phyloP scores from a whole-genome alignment of 2,888 invertebrate species.

The Zhuqinia jingwanae region DNA sequence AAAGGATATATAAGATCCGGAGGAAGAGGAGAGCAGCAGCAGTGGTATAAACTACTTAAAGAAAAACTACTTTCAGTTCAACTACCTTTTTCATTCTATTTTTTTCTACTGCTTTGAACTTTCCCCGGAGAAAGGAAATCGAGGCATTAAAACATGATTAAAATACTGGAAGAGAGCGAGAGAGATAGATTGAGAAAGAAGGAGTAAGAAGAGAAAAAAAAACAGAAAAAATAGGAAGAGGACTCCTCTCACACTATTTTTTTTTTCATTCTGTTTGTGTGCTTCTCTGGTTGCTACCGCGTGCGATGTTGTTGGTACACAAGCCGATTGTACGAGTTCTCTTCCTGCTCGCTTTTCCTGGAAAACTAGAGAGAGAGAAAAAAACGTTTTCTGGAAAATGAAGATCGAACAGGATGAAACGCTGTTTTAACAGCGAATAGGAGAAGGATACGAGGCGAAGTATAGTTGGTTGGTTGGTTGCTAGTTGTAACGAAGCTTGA shows the following conservation, averaged over 20 bases:
- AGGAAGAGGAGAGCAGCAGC: too few species aligned
- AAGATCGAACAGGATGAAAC: slow-evolving; percentile 7
- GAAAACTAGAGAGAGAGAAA: too few species aligned
- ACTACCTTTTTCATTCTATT: neutral
- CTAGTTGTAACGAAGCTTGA: too few species aligned
- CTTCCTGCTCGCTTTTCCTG: slow-evolving; percentile 1
- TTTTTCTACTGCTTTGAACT: slow-evolving; percentile 24
- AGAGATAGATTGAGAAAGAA: neutral
- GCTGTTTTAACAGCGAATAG: neutral
- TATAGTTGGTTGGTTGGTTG: too few species aligned
- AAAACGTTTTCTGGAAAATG: neutral
- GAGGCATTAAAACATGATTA: slow-evolving; percentile 21
- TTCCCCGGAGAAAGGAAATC: slow-evolving; percentile 33
- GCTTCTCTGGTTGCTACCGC: slow-evolving; percentile 1
- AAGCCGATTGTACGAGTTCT: neutral
- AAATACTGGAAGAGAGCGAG: neutral
- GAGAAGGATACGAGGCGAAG: neutral
- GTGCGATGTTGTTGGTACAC: slow-evolving; percentile 22
- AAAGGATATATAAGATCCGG: too few species aligned
- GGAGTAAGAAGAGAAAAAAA: neutral
- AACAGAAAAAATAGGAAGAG: neutral
- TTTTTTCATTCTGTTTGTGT: too few species aligned
- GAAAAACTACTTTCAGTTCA: neutral
- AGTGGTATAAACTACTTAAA: too few species aligned
- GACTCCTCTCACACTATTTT: neutral